These are phyloP conservation scores for Hiodon tergisus DNA, from an alignment of 2,113 vertebrate species.

Conservation along the genomic window DNA sequence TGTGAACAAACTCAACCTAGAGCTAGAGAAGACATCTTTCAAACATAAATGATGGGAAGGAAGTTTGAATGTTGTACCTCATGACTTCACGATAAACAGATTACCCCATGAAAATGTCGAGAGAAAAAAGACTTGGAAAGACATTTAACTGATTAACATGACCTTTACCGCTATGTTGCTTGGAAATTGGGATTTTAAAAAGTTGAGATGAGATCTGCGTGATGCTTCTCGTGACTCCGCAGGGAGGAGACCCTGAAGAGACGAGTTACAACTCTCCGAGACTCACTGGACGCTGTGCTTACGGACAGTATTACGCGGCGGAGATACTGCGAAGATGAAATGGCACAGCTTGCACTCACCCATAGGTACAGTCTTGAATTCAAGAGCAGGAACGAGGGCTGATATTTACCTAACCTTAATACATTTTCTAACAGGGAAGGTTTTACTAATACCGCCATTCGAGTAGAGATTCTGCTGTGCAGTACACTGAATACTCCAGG, in stretches of 20 bases:
- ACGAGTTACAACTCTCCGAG: constrained; percentile 55
- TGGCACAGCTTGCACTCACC: constrained; percentile 61
- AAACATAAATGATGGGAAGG: too few species aligned
- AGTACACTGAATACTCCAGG: background rate
- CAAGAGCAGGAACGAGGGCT: too few species aligned
- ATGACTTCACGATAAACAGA: too few species aligned
- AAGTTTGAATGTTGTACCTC: too few species aligned
- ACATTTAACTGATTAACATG: constrained; percentile 1
- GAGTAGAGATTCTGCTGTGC: background rate
- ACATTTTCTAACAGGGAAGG: too few species aligned
- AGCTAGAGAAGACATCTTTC: too few species aligned
- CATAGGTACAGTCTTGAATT: constrained; percentile 63
- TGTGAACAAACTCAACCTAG: background rate
- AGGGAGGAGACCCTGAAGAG: constrained; percentile 62
- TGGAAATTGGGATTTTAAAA: constrained; percentile 37
- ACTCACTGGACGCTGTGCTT: constrained; percentile 59
- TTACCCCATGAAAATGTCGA: too few species aligned
- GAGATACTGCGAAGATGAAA: constrained; percentile 58
- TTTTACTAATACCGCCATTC: too few species aligned
- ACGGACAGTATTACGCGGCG: constrained; percentile 51
- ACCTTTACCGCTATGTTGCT: constrained; percentile 38
- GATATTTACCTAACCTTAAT: too few species aligned
- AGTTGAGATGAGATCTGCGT: background rate
- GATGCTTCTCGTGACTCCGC: constrained; percentile 30
- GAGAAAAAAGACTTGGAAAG: background rate